A percentile compares a stretch with the other conserved stretches of the same genome.
phyloP scores from a whole-genome alignment of 2,113 vertebrate genomes.

The Apteryx mantelli region DNA sequence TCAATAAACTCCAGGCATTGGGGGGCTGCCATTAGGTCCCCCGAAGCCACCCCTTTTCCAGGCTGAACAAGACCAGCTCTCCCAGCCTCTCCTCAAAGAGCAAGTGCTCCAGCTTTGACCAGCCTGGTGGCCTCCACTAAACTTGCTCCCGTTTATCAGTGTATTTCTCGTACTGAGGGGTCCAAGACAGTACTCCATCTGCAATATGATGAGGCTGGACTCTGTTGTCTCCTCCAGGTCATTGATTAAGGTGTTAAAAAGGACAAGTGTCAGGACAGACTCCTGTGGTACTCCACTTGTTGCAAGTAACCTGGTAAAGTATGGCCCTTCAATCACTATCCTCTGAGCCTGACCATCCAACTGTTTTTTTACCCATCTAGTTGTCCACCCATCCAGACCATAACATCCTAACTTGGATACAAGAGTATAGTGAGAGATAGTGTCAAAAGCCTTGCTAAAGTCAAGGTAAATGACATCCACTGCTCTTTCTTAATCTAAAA shows the following conservation, averaged over 20 bases:
- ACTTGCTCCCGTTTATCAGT: background rate
- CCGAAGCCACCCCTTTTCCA: background rate
- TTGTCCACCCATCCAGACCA: background rate
- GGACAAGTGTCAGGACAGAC: background rate
- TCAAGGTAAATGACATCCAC: background rate
- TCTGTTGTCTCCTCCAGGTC: background rate
- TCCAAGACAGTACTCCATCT: background rate
- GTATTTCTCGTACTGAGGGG: background rate
- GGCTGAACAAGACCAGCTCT: background rate
- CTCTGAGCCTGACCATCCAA: background rate
- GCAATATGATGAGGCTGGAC: background rate
- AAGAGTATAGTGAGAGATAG: accelerated
- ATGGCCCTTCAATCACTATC: background rate
- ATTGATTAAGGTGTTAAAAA: background rate
- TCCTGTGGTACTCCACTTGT: background rate
- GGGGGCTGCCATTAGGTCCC: background rate
- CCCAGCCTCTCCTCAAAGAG: background rate
- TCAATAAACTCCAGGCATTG: background rate
- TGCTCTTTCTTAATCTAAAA: background rate
- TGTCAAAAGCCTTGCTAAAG: background rate
- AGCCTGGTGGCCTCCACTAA: background rate
- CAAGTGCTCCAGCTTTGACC: no score
- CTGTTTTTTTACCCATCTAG: background rate
- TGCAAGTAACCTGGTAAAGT: background rate
- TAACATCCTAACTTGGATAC: background rate